phyloP scores from a whole-genome alignment of 1,140 invertebrate genomes.

The Rhopalosiphum maidis region DNA sequence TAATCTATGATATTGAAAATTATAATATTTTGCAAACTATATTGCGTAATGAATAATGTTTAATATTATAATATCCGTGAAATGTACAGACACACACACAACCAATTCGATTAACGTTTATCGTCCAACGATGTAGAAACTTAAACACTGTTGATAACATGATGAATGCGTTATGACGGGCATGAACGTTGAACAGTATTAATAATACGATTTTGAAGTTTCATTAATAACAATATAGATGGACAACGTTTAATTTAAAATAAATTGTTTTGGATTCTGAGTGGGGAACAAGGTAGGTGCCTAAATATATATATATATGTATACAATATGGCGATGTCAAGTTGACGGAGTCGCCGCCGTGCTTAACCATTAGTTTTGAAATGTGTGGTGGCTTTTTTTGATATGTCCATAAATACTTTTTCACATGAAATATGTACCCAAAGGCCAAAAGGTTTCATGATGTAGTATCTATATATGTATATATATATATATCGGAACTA shows the following conservation, averaged over 20 bases:
- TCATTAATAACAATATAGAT: slow-evolving; percentile 24
- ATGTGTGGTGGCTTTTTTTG: background rate
- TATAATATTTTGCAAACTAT: background rate
- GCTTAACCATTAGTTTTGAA: background rate
- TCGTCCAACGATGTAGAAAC: background rate
- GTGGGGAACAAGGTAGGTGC: background rate
- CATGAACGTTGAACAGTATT: background rate
- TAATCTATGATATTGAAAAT: background rate
- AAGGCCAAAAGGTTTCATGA: background rate
- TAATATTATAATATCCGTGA: background rate
- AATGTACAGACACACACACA: background rate
- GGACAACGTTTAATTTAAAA: background rate
- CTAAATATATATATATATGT: background rate
- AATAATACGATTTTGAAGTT: background rate
- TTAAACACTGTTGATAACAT: background rate
- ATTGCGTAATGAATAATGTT: background rate
- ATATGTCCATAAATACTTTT: background rate
- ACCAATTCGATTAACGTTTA: background rate
- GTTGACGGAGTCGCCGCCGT: background rate
- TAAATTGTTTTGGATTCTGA: background rate
- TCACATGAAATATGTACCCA: background rate
- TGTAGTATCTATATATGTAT: background rate
- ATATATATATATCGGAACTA: too few relatives aligned
- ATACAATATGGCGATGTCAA: background rate
- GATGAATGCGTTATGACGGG: background rate